phyloP scores from a whole-genome alignment of 2,113 vertebrate species.

The Nothoprocta perdicaria region DNA sequence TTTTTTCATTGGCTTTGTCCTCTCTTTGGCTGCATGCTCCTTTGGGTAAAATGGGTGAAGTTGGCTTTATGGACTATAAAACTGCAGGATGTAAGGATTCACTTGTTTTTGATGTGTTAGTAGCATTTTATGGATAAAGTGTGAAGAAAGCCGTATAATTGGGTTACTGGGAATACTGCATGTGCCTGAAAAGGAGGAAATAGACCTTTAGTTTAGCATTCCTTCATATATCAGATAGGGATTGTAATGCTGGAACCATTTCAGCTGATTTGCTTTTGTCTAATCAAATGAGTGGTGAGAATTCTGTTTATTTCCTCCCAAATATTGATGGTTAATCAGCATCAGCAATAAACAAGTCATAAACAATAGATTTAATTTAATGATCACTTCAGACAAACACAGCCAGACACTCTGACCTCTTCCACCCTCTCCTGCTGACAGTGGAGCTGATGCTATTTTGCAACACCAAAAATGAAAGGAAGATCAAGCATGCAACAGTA shows the following conservation, averaged over 20 bases:
- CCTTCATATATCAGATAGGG: not conserved
- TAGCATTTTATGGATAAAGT: constrained; percentile 53
- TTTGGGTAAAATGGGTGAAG: constrained; percentile 31
- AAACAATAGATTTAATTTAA: not conserved
- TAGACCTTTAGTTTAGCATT: not conserved
- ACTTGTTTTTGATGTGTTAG: constrained; percentile 58
- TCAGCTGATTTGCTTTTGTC: rapidly evolving
- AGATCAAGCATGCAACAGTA: not conserved
- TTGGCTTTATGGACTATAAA: constrained; percentile 50
- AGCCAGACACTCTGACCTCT: not conserved
- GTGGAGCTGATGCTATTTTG: not conserved
- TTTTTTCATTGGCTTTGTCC: constrained; percentile 21
- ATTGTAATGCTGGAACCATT: not conserved
- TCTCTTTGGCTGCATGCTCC: not conserved
- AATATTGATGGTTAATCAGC: not conserved
- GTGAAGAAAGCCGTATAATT: constrained; percentile 40
- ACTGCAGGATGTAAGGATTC: constrained; percentile 45
- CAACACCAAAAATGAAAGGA: not conserved
- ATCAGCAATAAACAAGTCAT: not conserved
- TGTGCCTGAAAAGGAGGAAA: constrained; percentile 29
- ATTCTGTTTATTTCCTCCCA: not conserved
- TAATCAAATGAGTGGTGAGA: not conserved
- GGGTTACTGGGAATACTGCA: constrained; percentile 25
- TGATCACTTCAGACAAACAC: not conserved
- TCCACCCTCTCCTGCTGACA: not conserved